Evolutionary conservation across 2,113 vertebrate species (phyloP), one percentile per base, ranked within the genome.

Genomic region (Thalassarche chlororhynchos): DNA sequence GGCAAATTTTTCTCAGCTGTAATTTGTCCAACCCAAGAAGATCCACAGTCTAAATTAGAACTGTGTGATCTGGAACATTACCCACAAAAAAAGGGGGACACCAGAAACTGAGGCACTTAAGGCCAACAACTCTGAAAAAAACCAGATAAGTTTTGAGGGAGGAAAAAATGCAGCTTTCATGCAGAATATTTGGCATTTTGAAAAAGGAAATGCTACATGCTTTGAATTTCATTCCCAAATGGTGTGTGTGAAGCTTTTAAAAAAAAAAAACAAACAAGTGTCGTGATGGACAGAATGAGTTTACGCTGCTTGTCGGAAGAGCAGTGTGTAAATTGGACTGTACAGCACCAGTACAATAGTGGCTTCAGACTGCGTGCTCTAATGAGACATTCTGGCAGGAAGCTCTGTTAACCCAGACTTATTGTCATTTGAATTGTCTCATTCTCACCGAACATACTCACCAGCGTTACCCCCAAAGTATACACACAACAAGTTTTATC

Each of bases 251-350:
- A 96, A 75, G 58, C 62, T 55, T 86, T 94, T 65, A 54, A 81
- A 54, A 95, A 94, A 68, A 40, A 68, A 25, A 38, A 42, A 14
- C 52, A 75, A 17, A 64, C 57, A 97, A 87, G 84, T 87, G 16
- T 90, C 19, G 1, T 84, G 94, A 97, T 93, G 70, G 94, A 94
- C 95, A 97, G 98, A 97, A 98, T 96, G 97, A 97, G 89, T 97
- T 98, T 97, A 82, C 31, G 14, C 71, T 94, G 84, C 93, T 84
- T 98, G 95, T 98, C 83, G 2, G 96, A 96, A 94, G 94, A 96
- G 86, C 97, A 91, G 83, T 90, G 89, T 95, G 94, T 98, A 98
- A 97, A 97, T 92, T 90, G 95, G 93, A 77, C 95, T 89, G 80
- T 31, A 8, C 94, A 93, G 88, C 96, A 76, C 78, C 58, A 68